A percentile compares a stretch with the other conserved stretches of the same genome.
Evolutionary conservation across 1,140 invertebrate genomes (phyloP).

Genomic region (Drosophila orosa): DNA sequence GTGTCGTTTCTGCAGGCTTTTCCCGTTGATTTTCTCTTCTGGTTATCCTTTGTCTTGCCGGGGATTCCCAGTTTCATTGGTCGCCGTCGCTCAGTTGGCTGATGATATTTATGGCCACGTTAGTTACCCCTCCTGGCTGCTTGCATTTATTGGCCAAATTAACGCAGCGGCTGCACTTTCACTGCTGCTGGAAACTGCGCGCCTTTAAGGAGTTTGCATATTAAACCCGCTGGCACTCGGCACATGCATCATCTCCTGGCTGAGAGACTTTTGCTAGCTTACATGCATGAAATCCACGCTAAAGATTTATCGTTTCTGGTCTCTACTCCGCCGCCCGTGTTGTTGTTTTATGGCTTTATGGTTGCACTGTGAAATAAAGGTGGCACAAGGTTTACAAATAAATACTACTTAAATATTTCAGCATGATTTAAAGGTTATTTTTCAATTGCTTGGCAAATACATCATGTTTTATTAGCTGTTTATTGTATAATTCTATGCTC

Average conservation of each 20-base stretch:
- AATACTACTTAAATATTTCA: background rate
- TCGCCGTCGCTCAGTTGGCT: slow-evolving; percentile 35
- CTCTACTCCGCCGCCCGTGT: slow-evolving; percentile 4
- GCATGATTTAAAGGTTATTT: background rate
- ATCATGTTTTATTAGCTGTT: background rate
- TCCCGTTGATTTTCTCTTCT: slow-evolving; percentile 17
- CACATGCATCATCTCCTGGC: slow-evolving; percentile 55
- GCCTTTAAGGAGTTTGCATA: slow-evolving; percentile 50
- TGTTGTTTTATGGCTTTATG: slow-evolving; percentile 34
- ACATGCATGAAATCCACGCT: slow-evolving; percentile 67
- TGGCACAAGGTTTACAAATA: accelerated
- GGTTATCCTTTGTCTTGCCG: slow-evolving; percentile 39
- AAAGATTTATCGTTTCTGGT: slow-evolving; percentile 68
- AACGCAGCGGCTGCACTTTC: slow-evolving; percentile 52
- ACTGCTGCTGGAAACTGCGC: slow-evolving; percentile 25
- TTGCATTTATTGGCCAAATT: slow-evolving; percentile 53
- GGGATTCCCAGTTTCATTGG: slow-evolving; percentile 26
- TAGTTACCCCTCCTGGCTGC: slow-evolving; percentile 32
- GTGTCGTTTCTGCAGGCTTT: slow-evolving; percentile 10
- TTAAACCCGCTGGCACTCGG: slow-evolving; percentile 45
- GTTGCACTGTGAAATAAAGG: slow-evolving; percentile 8
- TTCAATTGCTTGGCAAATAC: background rate
- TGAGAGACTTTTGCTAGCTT: slow-evolving; percentile 56
- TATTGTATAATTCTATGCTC: background rate
- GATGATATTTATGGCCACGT: slow-evolving; percentile 71